These are phyloP conservation scores for Melieria crassipennis DNA, from an alignment of 2,888 invertebrate genomes.

Conservation along the genomic window DNA sequence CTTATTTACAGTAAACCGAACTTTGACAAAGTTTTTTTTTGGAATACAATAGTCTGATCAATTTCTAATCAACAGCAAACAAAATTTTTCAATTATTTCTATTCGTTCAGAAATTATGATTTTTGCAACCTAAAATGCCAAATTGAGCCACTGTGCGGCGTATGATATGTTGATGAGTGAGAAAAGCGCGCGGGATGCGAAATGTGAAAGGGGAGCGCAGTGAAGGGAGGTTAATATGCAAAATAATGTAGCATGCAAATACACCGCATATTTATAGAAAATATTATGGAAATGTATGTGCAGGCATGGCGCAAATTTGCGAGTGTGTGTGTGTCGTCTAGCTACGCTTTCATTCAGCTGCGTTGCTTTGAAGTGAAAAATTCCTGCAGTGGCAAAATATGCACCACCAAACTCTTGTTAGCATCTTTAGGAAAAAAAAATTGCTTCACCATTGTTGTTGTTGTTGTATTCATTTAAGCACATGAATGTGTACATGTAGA, in stretches of 20 bases:
- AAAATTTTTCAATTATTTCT: too few species aligned
- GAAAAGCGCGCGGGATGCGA: not conserved
- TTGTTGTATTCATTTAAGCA: not conserved
- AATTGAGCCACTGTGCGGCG: too few species aligned
- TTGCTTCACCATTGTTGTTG: not conserved
- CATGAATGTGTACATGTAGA: not conserved
- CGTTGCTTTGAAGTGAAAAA: not conserved
- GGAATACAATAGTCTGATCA: too few species aligned
- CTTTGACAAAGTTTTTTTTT: too few species aligned
- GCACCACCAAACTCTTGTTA: not conserved
- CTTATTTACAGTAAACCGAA: too few species aligned
- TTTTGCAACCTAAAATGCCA: too few species aligned
- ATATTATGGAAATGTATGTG: not conserved
- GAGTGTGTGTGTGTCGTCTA: not conserved
- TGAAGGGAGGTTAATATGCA: not conserved
- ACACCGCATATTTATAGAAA: slow-evolving; percentile 2
- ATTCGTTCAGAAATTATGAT: too few species aligned
- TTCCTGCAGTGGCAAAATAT: not conserved
- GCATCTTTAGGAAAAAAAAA: not conserved
- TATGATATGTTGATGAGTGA: not conserved
- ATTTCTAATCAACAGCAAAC: too few species aligned
- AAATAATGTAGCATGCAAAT: not conserved
- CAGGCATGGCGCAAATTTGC: not conserved
- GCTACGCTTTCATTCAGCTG: not conserved
- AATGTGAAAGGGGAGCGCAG: not conserved